Evolutionary conservation across 2,888 invertebrate species (phyloP).

Genomic region (Matsumyia berberina): DNA sequence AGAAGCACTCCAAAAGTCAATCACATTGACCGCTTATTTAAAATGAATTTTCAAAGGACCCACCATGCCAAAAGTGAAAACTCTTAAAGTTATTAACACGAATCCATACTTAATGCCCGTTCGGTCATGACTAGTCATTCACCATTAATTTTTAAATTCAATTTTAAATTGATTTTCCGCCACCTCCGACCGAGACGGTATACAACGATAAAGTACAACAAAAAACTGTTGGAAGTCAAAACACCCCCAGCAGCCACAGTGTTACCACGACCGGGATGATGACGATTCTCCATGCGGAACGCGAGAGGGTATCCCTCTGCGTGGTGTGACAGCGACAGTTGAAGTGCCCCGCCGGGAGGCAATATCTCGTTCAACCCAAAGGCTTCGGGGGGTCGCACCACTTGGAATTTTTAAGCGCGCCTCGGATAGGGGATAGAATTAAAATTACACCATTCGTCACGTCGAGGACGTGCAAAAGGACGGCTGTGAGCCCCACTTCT

Average conservation of each 20-base stretch:
- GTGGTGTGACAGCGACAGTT: slow-evolving; percentile 59
- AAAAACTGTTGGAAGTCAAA: slow-evolving; percentile 28
- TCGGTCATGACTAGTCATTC: slow-evolving; percentile 63
- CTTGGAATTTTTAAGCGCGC: slow-evolving; percentile 56
- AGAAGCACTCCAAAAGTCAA: background rate
- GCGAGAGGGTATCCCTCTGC: slow-evolving; percentile 45
- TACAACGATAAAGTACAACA: slow-evolving; percentile 51
- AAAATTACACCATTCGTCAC: slow-evolving; percentile 70
- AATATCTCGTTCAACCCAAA: slow-evolving; percentile 41
- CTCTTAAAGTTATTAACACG: slow-evolving; percentile 61
- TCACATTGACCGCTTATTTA: background rate
- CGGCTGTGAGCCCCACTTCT: slow-evolving; percentile 47
- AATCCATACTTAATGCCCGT: slow-evolving; percentile 64
- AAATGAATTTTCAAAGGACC: background rate
- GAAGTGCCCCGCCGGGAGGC: slow-evolving; percentile 42
- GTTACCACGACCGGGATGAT: slow-evolving; percentile 23
- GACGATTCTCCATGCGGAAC: slow-evolving; percentile 61
- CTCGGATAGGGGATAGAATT: slow-evolving; percentile 49
- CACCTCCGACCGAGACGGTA: slow-evolving; percentile 53
- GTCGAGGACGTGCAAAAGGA: slow-evolving; percentile 36
- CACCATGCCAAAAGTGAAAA: slow-evolving; percentile 5
- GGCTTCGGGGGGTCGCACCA: slow-evolving; percentile 37
- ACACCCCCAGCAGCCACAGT: slow-evolving; percentile 8
- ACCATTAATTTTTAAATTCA: slow-evolving; percentile 74
- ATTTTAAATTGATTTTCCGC: slow-evolving; percentile 72